Conservation (phyloP, 1,140 invertebrate species). For the Cydia pomonella region DNA sequence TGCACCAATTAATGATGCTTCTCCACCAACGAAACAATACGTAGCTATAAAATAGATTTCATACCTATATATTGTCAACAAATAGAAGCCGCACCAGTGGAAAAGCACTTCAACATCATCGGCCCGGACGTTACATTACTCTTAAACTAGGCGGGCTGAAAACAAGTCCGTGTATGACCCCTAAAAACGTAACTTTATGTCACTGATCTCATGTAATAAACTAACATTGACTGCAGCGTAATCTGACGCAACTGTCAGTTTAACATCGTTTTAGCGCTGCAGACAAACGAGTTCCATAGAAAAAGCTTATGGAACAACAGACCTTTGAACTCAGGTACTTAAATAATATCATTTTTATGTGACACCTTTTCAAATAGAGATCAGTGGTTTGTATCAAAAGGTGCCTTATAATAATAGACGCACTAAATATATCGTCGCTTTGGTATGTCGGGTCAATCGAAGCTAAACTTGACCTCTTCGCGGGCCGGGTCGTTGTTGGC, state of each 20-base stretch:
- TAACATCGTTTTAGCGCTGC: background rate
- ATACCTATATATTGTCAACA: too few relatives aligned
- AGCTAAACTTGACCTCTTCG: constrained; percentile 71
- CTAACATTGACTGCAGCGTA: background rate
- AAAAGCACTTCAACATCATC: background rate
- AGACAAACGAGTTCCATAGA: background rate
- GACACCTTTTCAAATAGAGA: background rate
- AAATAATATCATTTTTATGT: background rate
- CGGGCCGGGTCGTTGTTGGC: constrained; percentile 71
- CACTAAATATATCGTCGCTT: constrained; percentile 12
- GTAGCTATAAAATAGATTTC: background rate
- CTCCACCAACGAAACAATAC: background rate
- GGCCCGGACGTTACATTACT: background rate
- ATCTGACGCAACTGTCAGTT: background rate
- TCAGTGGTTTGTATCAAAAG: background rate
- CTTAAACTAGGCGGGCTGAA: background rate
- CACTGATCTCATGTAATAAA: background rate
- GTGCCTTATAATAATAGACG: background rate
- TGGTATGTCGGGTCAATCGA: constrained; percentile 60
- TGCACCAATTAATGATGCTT: background rate
- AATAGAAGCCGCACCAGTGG: background rate
- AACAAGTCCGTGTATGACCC: background rate
- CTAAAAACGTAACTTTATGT: background rate
- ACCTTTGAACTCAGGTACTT: background rate
- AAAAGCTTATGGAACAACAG: background rate